These are phyloP conservation scores for Hypena proboscidalis DNA, from an alignment of 2,888 invertebrate species.

Conservation along the genomic window DNA sequence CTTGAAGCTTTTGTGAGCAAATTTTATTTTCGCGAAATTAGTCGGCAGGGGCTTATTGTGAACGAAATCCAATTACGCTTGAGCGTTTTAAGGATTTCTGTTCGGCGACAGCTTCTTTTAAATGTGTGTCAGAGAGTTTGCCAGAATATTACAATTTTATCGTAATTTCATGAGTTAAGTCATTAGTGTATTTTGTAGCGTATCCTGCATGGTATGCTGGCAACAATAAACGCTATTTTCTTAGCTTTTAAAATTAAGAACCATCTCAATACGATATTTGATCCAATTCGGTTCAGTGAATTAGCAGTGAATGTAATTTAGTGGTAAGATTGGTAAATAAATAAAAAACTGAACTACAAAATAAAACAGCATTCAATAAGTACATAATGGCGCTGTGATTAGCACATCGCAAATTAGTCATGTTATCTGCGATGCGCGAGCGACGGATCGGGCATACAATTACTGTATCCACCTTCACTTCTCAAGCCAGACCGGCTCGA, in stretches of 20 bases:
- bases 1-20: conserved; percentile 70
- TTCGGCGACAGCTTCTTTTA: conserved; percentile 48
- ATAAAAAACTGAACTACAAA: conserved; percentile 25
- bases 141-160: conserved; percentile 23
- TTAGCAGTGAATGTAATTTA: no score
- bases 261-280: no score
- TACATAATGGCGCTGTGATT: conserved; percentile 56
- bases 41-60: conserved; percentile 60
- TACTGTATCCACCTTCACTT: conserved; percentile 53
- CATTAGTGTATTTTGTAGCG: no score
- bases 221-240: no score
- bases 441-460: conserved; percentile 52
- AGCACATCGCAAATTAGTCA: conserved; percentile 63
- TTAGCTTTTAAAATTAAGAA: no score
- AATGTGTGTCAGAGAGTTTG: conserved; percentile 45
- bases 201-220: no score
- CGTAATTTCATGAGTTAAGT: no score
- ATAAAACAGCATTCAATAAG: conserved; percentile 31
- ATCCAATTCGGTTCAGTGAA: no score
- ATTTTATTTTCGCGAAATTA: conserved; percentile 71
- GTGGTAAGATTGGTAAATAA: conserved; percentile 1
- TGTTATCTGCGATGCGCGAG: conserved; percentile 54
- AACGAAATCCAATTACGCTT: conserved; percentile 66
- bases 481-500: conserved; percentile 46
- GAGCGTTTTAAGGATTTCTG: conserved; percentile 53